Evolutionary conservation across 1,140 invertebrate genomes (phyloP), one percentile per base, ranked within the genome.

Genomic region (Caenorhabditis tropicalis): DNA sequence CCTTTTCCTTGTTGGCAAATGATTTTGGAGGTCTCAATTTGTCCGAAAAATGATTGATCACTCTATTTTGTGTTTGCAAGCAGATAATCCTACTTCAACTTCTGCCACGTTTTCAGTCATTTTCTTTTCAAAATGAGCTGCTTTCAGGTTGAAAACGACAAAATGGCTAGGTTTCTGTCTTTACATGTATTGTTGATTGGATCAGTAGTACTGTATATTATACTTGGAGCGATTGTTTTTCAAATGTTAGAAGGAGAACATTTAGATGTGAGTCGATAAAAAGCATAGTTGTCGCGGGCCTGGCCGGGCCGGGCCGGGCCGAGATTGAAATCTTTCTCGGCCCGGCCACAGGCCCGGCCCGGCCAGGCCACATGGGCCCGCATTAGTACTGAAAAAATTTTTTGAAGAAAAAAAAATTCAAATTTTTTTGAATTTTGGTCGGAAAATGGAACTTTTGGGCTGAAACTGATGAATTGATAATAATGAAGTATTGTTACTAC

Each of bases 191-290:
- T 90, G 24, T 79, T 89, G 15, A 82, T 90, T 21, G 51, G 91
- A 12, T 86, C 89, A 21, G 89, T 82, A 10, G 48, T 85, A 10
- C 56, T 79, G 21, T 90, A 90, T 58, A 86, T 90, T 36, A 80
- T 90, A 6, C 21, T 90, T 49, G 89, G 89, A 33, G 88, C 89
- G 31, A 82, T 83, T 49, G 65, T 90, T 21, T 90, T 90, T 48
- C 88, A 89, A 83, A 83, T 65, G 29, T 82, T 90, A 3, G 89
- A 90, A 84, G 89, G 89, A 33, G 58, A 86, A 74, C 79, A 87
- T 56, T 70, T 90, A 24, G 56, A 82, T 31, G 84, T 85, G 36
- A 46, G 53, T 48, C n/a, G n/a, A n/a, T n/a, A n/a, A n/a, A n/a
- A n/a, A n/a, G n/a, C n/a, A n/a, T n/a, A n/a, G n/a, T n/a, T n/a